Percentiles rank a stretch among this genome's conserved stretches.
Conservation (phyloP, 1,140 invertebrate genomes). For the Chrysoperla carnea region DNA sequence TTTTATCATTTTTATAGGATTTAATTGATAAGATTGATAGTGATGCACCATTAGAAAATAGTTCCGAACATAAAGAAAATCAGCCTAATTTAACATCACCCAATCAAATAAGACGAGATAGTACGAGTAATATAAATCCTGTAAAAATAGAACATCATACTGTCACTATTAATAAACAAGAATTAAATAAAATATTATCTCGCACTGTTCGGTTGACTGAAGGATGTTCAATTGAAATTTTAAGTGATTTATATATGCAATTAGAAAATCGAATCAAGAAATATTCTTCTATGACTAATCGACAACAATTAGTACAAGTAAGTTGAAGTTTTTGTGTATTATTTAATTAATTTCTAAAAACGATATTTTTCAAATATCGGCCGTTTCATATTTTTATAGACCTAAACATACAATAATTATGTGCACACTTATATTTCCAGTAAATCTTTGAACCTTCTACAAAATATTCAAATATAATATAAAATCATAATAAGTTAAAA, state of each 20-base stretch:
- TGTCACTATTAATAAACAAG: constrained; percentile 34
- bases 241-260: constrained; percentile 42
- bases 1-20: constrained; percentile 1
- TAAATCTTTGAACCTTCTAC: too few species aligned
- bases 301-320: constrained; percentile 40
- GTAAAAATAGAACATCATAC: constrained; percentile 24
- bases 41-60: not conserved
- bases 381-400: too few species aligned
- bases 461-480: too few species aligned
- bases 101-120: not conserved
- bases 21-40: not conserved
- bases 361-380: not conserved
- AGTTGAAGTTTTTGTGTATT: constrained; percentile 8
- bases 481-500: too few species aligned
- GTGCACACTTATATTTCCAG: too few species aligned
- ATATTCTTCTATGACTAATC: constrained; percentile 29
- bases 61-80: constrained; percentile 7
- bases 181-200: constrained; percentile 36
- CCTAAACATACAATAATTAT: too few species aligned
- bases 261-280: constrained; percentile 31
- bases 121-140: constrained; percentile 1
- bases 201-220: constrained; percentile 32
- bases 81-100: constrained; percentile 1
- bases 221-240: constrained; percentile 32
- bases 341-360: constrained; percentile 3